phyloP scores from a whole-genome alignment of 2,797 vertebrate genomes.

The Picus viridis region DNA sequence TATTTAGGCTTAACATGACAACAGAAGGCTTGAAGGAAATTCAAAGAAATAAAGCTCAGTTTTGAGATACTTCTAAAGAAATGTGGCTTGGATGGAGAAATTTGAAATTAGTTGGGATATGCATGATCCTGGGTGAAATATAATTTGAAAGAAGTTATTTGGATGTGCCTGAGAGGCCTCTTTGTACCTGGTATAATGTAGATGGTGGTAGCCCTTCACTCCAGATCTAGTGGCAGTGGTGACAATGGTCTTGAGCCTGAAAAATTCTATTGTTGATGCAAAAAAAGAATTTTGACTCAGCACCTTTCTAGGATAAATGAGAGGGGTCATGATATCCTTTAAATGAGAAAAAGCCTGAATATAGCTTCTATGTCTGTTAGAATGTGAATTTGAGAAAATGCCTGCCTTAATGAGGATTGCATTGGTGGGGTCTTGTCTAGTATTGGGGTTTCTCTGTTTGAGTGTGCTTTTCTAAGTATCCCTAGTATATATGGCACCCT shows the following conservation, averaged over 20 bases:
- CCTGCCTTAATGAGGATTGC: background rate
- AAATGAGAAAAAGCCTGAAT: background rate
- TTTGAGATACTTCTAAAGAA: background rate
- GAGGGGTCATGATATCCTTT: background rate
- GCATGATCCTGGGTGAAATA: background rate
- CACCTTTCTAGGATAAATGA: background rate
- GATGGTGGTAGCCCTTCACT: background rate
- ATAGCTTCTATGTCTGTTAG: background rate
- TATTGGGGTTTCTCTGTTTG: background rate
- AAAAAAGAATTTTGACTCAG: background rate
- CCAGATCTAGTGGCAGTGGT: background rate
- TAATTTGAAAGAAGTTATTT: background rate
- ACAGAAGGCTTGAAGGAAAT: background rate
- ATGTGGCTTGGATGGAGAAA: background rate
- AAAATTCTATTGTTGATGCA: background rate
- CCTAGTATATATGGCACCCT: background rate
- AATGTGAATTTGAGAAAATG: background rate
- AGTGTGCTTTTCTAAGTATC: background rate
- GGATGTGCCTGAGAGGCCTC: background rate
- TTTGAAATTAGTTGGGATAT: background rate
- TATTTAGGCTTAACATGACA: background rate
- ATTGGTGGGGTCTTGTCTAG: background rate
- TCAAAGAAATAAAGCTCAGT: background rate
- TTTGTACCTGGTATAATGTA: background rate
- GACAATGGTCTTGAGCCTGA: background rate